phyloP scores from a whole-genome alignment of 2,797 vertebrate species.

The Macrochelys suwanniensis region DNA sequence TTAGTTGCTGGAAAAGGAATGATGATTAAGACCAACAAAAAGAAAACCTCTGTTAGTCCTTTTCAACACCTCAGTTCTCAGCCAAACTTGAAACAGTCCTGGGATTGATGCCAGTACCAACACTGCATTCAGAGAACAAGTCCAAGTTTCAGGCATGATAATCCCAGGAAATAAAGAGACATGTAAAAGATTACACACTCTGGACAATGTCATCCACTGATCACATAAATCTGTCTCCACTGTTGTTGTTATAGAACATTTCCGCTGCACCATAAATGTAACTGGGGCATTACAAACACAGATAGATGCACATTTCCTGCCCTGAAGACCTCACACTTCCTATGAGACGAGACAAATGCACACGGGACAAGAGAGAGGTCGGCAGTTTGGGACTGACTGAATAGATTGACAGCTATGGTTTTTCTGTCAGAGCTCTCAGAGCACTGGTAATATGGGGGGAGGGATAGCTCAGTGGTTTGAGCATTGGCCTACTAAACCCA shows the following conservation, averaged over 20 bases:
- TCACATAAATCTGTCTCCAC: not conserved
- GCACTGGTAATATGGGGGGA: not conserved
- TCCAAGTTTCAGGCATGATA: slow-evolving; percentile 48
- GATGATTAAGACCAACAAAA: slow-evolving; percentile 67
- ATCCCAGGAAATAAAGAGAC: slow-evolving; percentile 1
- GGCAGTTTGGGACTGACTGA: slow-evolving; percentile 8
- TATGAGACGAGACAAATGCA: not conserved
- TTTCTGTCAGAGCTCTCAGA: slow-evolving; percentile 10
- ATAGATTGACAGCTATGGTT: not conserved
- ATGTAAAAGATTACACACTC: slow-evolving; percentile 18
- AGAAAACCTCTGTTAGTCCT: slow-evolving; percentile 53
- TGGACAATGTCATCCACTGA: slow-evolving; percentile 15
- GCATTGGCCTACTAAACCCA: too few relatives aligned
- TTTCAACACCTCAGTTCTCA: slow-evolving; percentile 25
- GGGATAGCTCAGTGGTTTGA: too few relatives aligned
- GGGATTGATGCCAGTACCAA: slow-evolving; percentile 41
- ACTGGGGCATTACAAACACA: not conserved
- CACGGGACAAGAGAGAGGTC: slow-evolving; percentile 53
- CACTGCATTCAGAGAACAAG: slow-evolving; percentile 44
- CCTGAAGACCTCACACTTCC: not conserved
- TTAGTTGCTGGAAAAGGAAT: slow-evolving; percentile 72
- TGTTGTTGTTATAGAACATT: not conserved
- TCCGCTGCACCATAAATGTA: not conserved
- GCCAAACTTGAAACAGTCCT: slow-evolving; percentile 57
- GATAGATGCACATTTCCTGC: not conserved